These are phyloP conservation scores for Vireo griseus DNA, from an alignment of 2,797 vertebrate species.

Conservation along the genomic window DNA sequence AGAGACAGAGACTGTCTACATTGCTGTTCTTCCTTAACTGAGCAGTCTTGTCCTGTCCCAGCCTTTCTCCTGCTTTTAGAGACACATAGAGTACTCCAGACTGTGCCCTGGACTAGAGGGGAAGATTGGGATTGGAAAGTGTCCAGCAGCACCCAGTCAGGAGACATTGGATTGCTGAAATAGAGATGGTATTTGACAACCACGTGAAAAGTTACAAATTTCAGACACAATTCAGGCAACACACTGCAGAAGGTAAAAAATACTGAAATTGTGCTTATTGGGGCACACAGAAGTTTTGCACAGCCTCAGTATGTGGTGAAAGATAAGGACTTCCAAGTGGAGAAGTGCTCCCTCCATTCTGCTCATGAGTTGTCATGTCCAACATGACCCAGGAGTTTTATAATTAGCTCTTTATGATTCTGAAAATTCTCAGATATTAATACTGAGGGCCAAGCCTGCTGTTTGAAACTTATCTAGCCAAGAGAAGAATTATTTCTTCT, in stretches of 20 bases:
- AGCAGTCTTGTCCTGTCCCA: neutral
- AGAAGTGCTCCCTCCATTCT: neutral
- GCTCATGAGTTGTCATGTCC: neutral
- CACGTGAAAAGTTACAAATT: neutral
- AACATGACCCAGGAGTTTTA: neutral
- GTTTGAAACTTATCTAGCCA: neutral
- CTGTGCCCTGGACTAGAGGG: neutral
- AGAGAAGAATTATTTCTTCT: neutral
- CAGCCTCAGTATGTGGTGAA: neutral
- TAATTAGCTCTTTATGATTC: neutral
- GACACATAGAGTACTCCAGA: neutral
- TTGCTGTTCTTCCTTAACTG: accelerated
- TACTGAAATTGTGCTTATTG: neutral
- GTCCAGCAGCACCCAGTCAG: neutral
- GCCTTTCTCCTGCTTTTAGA: neutral
- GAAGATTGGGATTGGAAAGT: neutral
- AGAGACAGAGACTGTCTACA: neutral
- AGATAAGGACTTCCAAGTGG: neutral
- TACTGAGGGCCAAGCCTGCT: neutral
- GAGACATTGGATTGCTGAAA: neutral
- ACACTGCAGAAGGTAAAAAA: neutral
- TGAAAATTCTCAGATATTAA: neutral
- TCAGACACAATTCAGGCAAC: neutral
- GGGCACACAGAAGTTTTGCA: too few species aligned
- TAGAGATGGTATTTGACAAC: neutral